phyloP scores from a whole-genome alignment of 2,797 vertebrate genomes.

The Alexandromys oeconomus region DNA sequence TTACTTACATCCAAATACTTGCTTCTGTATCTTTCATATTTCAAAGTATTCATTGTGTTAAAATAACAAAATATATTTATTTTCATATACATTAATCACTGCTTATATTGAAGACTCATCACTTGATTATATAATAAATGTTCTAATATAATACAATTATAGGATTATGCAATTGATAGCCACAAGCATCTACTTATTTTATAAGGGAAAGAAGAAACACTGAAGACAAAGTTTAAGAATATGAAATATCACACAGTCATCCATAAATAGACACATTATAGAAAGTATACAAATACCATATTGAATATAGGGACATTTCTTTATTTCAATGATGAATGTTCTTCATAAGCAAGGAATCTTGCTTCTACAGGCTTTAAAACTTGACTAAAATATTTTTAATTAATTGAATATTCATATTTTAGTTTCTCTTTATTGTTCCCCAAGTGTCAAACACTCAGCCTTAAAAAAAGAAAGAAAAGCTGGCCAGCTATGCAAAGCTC shows the following conservation, averaged over 20 bases:
- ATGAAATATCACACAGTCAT: neutral
- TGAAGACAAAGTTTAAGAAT: slow-evolving; percentile 46
- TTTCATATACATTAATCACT: neutral
- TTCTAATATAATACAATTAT: slow-evolving; percentile 39
- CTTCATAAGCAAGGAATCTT: slow-evolving; percentile 22
- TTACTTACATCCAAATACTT: slow-evolving; percentile 49
- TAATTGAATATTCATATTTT: slow-evolving; percentile 32
- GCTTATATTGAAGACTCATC: neutral
- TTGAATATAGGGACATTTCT: neutral
- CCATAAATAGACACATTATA: neutral
- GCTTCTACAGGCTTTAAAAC: slow-evolving; percentile 16
- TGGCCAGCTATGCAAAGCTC: slow-evolving; percentile 13
- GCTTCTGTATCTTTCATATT: slow-evolving; percentile 26
- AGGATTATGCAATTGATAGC: slow-evolving; percentile 48
- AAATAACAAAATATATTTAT: slow-evolving; percentile 17
- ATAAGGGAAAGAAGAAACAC: slow-evolving; percentile 47
- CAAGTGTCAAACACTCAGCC: slow-evolving; percentile 27
- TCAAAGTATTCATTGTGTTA: slow-evolving; percentile 44
- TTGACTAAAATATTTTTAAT: slow-evolving; percentile 47
- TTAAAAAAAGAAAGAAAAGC: neutral
- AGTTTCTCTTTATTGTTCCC: slow-evolving; percentile 35
- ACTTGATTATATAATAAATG: neutral
- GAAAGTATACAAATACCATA: neutral
- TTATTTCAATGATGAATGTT: neutral
- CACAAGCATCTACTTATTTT: slow-evolving; percentile 31